Base-by-base conservation (phyloP, 2,888 invertebrate species). In the Lepidochitona cinerea region DNA sequence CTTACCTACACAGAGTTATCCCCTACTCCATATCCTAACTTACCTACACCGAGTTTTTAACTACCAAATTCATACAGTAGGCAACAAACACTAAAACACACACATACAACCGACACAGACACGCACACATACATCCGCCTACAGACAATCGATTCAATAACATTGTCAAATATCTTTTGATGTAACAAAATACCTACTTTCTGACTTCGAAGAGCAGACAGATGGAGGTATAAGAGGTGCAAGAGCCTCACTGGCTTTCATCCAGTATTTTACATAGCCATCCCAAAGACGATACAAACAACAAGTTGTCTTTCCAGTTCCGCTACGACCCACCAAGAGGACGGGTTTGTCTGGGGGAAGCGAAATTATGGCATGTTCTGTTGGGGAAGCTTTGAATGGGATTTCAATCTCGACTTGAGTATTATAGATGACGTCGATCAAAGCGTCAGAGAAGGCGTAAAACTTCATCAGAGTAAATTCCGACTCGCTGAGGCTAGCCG, bases 271-370 rank as follows among this genome's bases (percentile, higher is more conserved):
- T 33, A 84, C 75, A 76, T 85, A 88, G 32, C 78, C 78, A 41
- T 79, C 80, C 87, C 87, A 87, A 33, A 88, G 76, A 35, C 88
- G 75, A 75, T 87, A 88, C 75, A 88, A 73, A 59, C 87, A 88
- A 68, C 87, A 87, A 0, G 88, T 88, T 14, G 88, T 88, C 75
- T 88, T 88, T 2, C 88, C 88, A 29, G 88, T 88, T 5, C 88
- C 88, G 81, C 88, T 88, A 1, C 88, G 82, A 0, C 88, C 88
- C 32, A 88, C 78, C n/a, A 88, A 79, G 6, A 88, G 77, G 7
- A 88, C 81, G 0, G 86, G 85, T 6, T 83, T 79, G 32, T 73
- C 76, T 0, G 84, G 79, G 32, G 72, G 70, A 29, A 87, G 76
- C 68, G 84, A 81, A 73, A 88, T 88, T 33, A 87, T 85, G 18